phyloP scores from a whole-genome alignment of 2,888 invertebrate genomes.

The Noctuana brunneofusca region DNA sequence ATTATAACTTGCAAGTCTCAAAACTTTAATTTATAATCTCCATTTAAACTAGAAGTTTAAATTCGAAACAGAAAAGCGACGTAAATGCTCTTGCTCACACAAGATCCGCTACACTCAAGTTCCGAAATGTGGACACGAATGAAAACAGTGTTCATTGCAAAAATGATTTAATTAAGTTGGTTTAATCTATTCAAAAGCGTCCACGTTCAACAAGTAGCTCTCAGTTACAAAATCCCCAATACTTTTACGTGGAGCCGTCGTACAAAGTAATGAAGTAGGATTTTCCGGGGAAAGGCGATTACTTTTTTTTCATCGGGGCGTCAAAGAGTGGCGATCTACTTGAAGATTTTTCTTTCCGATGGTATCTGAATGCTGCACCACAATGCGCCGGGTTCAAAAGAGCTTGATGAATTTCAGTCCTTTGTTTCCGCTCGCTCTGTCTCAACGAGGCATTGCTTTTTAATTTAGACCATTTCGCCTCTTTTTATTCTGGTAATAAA shows the following conservation, averaged over 20 bases:
- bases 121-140: constrained; percentile 23
- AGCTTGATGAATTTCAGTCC: constrained; percentile 78
- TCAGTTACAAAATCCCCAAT: constrained; percentile 60
- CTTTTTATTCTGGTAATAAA: constrained; percentile 74
- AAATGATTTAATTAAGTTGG: constrained; percentile 64
- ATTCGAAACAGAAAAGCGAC: background rate
- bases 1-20: no score
- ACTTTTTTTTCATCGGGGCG: constrained; percentile 69
- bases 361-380: constrained; percentile 70
- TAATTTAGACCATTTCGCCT: constrained; percentile 78
- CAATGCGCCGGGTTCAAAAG: constrained; percentile 77
- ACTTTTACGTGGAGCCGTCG: constrained; percentile 57
- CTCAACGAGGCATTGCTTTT: constrained; percentile 79
- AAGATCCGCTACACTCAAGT: background rate
- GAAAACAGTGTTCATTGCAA: constrained; percentile 45
- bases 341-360: constrained; percentile 74
- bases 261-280: constrained; percentile 72
- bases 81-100: background rate
- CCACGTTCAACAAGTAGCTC: constrained; percentile 71
- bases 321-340: constrained; percentile 77
- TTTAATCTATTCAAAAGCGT: constrained; percentile 66
- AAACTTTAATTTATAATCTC: no score
- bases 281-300: constrained; percentile 62
- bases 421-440: constrained; percentile 78
- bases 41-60: no score